Base-by-base conservation (phyloP, 35 echinoderm and acorn worm genomes). In the Apostichopus parvimensis region DNA sequence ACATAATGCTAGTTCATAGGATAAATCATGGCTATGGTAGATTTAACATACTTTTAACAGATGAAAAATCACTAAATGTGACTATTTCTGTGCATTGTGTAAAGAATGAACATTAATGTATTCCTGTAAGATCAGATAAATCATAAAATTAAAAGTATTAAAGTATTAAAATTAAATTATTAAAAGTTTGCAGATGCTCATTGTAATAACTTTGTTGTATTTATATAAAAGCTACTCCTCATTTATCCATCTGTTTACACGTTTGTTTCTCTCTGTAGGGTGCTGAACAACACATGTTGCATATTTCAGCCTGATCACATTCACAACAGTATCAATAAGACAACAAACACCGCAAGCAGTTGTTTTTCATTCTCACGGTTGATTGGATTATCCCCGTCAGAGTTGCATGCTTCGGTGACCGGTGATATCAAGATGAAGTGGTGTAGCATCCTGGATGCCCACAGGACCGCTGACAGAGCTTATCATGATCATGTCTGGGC, bases 321-420 rank as follows among this genome's bases (percentile, higher is more conserved):
- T 87, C 90, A 98, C 83, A 71, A 87, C 59, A 96, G 92, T 20
- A 66, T 98, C 20, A 93, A 93, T n/a, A 73, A 83, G 11, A 34
- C 60, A 80, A 86, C 79, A 54, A 20, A 9, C 56, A 24, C 6
- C 20, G 21, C n/a, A 13, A n/a, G 23, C 23, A 10, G 13, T 61
- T 13, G n/a, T 77, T 98, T 98, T 77, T 95, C 94, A 9, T 98
- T 95, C 85, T 78, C 93, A 21, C 79, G 96, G 9, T 98, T 94
- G 73, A 89, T 98, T 13, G 87, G 91, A 55, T 13, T 95, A 28
- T 93, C 96, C 9, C 93, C 96, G 75, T 91, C 82, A 56, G 90
- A 98, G 78, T 85, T 98, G 6, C 78, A 93, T 56, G 68, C 83
- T 77, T 66, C 86, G 70, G 72, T 94, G 92, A 71, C 75, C n/a